These are phyloP conservation scores for Tigriopus japonicus DNA, from an alignment of 1,140 invertebrate species.

Conservation along the genomic window DNA sequence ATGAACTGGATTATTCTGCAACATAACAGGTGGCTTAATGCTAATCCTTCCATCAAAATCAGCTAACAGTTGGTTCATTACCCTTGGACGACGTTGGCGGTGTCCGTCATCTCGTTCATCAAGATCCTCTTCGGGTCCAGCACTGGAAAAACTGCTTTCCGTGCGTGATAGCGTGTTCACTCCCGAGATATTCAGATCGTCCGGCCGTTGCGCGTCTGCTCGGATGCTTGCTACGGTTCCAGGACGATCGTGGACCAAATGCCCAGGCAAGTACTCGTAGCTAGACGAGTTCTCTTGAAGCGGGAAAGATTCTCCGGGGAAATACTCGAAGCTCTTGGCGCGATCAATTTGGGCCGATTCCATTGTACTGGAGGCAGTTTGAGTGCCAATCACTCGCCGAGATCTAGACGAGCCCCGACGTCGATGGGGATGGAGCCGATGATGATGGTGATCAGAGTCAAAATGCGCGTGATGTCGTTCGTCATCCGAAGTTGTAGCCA, in stretches of 20 bases:
- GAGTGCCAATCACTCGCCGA: too few relatives aligned
- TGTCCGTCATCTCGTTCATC: not conserved
- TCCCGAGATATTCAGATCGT: not conserved
- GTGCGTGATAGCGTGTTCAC: not conserved
- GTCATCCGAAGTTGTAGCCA: too few relatives aligned
- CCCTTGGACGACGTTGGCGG: too few relatives aligned
- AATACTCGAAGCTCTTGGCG: constrained; percentile 11
- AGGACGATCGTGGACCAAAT: not conserved
- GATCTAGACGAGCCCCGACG: too few relatives aligned
- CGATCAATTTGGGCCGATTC: constrained; percentile 2
- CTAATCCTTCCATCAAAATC: too few relatives aligned
- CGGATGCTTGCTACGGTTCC: not conserved
- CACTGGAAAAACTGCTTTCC: not conserved
- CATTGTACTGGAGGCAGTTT: not conserved
- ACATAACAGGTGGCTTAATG: too few relatives aligned
- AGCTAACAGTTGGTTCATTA: too few relatives aligned
- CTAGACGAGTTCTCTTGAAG: constrained; percentile 10
- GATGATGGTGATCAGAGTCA: too few relatives aligned
- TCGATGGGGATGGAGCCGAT: too few relatives aligned
- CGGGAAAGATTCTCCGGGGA: constrained; percentile 8
- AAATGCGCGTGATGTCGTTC: too few relatives aligned
- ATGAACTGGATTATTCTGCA: too few relatives aligned
- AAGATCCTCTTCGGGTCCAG: not conserved
- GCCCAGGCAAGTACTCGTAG: constrained; percentile 10
- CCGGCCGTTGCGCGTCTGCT: not conserved